Evolutionary conservation across 1,140 invertebrate species (phyloP).

Genomic region (Bombus huntii): DNA sequence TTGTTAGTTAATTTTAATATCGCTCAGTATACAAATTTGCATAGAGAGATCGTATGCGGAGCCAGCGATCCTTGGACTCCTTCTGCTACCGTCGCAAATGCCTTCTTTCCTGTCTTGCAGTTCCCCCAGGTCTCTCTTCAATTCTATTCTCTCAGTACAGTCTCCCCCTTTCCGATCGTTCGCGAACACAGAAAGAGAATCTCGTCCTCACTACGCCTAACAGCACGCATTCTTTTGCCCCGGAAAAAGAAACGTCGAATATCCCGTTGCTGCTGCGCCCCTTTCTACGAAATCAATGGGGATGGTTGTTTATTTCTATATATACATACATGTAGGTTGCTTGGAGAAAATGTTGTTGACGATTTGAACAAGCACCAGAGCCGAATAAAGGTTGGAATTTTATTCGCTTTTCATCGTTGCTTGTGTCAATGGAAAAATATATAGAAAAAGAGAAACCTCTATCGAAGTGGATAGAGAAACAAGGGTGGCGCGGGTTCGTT

Average conservation of each 20-base stretch:
- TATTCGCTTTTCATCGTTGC: constrained; percentile 42
- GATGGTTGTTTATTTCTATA: neutral
- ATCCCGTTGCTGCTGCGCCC: neutral
- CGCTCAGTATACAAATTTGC: neutral
- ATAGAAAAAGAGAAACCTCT: neutral
- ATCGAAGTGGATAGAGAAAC: neutral
- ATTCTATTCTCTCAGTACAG: neutral
- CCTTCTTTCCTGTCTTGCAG: neutral
- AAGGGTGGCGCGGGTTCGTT: constrained; percentile 63
- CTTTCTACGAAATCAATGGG: neutral
- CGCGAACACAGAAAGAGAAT: neutral
- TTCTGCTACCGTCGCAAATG: neutral
- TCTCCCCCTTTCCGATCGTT: neutral
- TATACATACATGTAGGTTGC: neutral
- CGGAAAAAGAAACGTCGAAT: neutral
- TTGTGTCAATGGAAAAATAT: neutral
- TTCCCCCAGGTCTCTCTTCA: neutral
- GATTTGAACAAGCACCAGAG: neutral
- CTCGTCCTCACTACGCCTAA: neutral
- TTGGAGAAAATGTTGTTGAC: constrained; percentile 15
- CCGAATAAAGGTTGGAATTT: constrained; percentile 29
- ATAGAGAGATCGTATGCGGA: neutral
- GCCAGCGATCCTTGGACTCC: neutral
- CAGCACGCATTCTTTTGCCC: neutral
- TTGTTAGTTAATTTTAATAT: neutral